phyloP scores from a whole-genome alignment of 1,140 invertebrate genomes.

The Paraescarpia echinospica region DNA sequence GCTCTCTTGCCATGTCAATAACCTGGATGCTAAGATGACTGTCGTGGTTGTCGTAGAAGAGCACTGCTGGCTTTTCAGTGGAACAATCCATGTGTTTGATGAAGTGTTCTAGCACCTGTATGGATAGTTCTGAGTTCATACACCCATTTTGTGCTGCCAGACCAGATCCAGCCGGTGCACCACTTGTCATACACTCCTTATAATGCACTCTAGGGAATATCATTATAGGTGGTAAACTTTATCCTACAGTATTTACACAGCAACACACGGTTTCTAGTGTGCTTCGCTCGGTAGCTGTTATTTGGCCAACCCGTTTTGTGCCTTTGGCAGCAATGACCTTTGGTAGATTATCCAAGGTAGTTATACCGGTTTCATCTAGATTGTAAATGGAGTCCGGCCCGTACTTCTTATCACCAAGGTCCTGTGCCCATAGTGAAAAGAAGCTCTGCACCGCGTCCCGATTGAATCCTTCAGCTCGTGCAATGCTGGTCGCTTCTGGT shows the following conservation, averaged over 20 bases:
- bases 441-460: neutral
- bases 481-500: conserved; percentile 17
- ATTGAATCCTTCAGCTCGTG: conserved; percentile 20
- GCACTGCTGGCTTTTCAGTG: too few species aligned
- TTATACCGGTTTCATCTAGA: conserved; percentile 44
- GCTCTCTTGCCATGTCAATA: conserved; percentile 7
- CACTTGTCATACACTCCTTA: conserved; percentile 53
- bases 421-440: neutral
- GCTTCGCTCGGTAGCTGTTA: conserved; percentile 57
- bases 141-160: conserved; percentile 28
- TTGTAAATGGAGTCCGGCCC: too few species aligned
- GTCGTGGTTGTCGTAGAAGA: neutral
- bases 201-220: conserved; percentile 43
- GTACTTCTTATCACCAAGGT: too few species aligned
- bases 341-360: conserved; percentile 56
- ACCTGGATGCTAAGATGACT: too few species aligned
- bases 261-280: conserved; percentile 41
- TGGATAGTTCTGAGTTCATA: conserved; percentile 31
- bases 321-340: too few species aligned
- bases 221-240: conserved; percentile 40
- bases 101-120: too few species aligned
- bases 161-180: conserved; percentile 31
- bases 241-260: conserved; percentile 39
- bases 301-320: conserved; percentile 57
- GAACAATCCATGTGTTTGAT: too few species aligned